Evolutionary conservation across 2,888 invertebrate genomes (phyloP).

Genomic region (Diadegma fenestrale): DNA sequence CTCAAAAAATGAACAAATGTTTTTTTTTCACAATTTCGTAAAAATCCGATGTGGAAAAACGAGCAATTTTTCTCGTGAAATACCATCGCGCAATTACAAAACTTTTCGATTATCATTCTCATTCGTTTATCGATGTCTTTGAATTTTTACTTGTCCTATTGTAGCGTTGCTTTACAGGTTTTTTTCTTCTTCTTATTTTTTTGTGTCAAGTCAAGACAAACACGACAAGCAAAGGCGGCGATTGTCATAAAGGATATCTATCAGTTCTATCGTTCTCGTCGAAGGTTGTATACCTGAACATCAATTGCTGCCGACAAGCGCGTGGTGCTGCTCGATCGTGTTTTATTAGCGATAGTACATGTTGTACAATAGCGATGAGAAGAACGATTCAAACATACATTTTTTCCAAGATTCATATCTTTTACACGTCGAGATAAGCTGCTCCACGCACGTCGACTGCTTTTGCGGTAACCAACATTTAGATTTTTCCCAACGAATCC

Average conservation of each 20-base stretch:
- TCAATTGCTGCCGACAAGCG: constrained; percentile 78
- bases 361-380: constrained; percentile 68
- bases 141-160: constrained; percentile 47
- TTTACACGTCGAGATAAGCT: constrained; percentile 73
- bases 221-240: constrained; percentile 56
- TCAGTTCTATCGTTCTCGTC: constrained; percentile 60
- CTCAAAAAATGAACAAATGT: background rate
- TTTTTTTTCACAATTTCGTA: background rate
- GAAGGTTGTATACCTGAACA: constrained; percentile 72
- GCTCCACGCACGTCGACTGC: constrained; percentile 68
- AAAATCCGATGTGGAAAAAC: background rate
- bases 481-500: background rate
- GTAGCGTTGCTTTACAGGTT: constrained; percentile 27
- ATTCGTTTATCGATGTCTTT: constrained; percentile 52
- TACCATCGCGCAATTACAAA: background rate
- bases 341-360: constrained; percentile 81
- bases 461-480: constrained; percentile 36
- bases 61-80: background rate
- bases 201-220: constrained; percentile 57
- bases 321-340: constrained; percentile 70
- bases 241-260: constrained; percentile 66
- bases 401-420: constrained; percentile 76
- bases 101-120: background rate
- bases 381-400: constrained; percentile 76
- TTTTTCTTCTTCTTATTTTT: constrained; percentile 36